Evolutionary conservation across 2,888 invertebrate genomes (phyloP).

Genomic region (Aquatica leii): DNA sequence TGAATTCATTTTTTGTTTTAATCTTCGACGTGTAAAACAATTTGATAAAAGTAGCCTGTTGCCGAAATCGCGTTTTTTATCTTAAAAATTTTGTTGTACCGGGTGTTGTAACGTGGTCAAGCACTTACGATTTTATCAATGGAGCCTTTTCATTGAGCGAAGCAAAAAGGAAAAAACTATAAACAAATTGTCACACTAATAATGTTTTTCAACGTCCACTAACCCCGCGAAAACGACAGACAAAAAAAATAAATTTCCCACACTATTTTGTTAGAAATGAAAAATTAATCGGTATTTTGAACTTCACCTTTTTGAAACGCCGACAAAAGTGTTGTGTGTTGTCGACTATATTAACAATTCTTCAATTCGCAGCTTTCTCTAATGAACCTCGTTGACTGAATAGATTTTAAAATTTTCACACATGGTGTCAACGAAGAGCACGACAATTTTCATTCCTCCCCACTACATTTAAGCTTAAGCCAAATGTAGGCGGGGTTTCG

Average conservation of each 20-base stretch:
- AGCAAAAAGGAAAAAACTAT: too few relatives aligned
- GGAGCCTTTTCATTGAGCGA: too few relatives aligned
- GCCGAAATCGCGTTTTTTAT: too few relatives aligned
- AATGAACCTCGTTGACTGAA: constrained; percentile 57
- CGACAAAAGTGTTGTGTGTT: constrained; percentile 51
- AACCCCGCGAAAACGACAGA: constrained; percentile 12
- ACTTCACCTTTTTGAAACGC: constrained; percentile 37
- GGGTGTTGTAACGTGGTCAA: too few relatives aligned
- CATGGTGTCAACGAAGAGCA: constrained; percentile 56
- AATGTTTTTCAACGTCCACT: constrained; percentile 26
- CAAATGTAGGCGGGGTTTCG: constrained; percentile 21
- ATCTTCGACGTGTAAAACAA: too few relatives aligned
- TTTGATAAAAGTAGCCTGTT: too few relatives aligned
- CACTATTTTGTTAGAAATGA: constrained; percentile 21
- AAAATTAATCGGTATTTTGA: constrained; percentile 31
- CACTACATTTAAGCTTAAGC: constrained; percentile 22
- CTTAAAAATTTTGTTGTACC: too few relatives aligned
- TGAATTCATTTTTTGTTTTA: too few relatives aligned
- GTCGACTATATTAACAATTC: constrained; percentile 44
- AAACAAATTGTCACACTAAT: constrained; percentile 32
- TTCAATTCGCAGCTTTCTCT: constrained; percentile 41
- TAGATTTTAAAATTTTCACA: constrained; percentile 57
- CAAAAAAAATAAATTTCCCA: constrained; percentile 2
- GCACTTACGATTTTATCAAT: too few relatives aligned
- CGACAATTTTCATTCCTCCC: constrained; percentile 31